Percentiles rank a stretch among this genome's conserved stretches.
These are phyloP conservation scores for Sitta europaea DNA, from an alignment of 2,113 vertebrate genomes.

Conservation along the genomic window DNA sequence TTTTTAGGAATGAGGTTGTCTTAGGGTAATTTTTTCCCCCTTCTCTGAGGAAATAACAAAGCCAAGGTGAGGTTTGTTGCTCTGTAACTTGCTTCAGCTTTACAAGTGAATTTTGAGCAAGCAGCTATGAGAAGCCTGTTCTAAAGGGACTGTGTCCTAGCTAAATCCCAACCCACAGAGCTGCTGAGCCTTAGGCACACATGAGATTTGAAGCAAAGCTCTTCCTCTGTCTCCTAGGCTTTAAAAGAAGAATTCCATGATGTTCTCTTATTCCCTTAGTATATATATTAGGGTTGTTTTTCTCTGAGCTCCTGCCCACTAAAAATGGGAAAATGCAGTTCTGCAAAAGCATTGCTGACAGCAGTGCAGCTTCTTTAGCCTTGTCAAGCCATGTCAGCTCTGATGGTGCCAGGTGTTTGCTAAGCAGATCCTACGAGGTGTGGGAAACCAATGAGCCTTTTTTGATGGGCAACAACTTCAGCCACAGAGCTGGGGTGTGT, in stretches of 20 bases:
- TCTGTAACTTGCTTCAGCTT: background rate
- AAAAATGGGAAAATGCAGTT: background rate
- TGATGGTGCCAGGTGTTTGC: background rate
- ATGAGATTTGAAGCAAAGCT: constrained; percentile 15
- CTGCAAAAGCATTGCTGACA: constrained; percentile 1
- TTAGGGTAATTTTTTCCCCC: background rate
- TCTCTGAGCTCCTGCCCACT: background rate
- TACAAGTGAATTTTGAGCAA: background rate
- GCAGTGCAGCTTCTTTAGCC: background rate
- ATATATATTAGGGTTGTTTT: background rate
- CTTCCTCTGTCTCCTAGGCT: background rate
- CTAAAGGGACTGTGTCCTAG: background rate
- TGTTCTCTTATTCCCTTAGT: constrained; percentile 9
- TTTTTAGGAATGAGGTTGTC: background rate
- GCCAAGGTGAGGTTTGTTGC: background rate
- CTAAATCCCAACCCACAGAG: constrained; percentile 8
- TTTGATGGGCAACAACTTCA: background rate
- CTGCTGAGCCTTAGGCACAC: constrained; percentile 14
- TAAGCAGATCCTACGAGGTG: background rate
- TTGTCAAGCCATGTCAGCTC: background rate
- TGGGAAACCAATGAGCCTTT: background rate
- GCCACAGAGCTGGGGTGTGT: background rate
- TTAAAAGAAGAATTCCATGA: constrained; percentile 22
- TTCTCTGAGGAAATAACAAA: background rate
- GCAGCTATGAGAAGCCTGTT: background rate